phyloP scores from a whole-genome alignment of 1,140 invertebrate genomes.

The Nasonia giraulti region DNA sequence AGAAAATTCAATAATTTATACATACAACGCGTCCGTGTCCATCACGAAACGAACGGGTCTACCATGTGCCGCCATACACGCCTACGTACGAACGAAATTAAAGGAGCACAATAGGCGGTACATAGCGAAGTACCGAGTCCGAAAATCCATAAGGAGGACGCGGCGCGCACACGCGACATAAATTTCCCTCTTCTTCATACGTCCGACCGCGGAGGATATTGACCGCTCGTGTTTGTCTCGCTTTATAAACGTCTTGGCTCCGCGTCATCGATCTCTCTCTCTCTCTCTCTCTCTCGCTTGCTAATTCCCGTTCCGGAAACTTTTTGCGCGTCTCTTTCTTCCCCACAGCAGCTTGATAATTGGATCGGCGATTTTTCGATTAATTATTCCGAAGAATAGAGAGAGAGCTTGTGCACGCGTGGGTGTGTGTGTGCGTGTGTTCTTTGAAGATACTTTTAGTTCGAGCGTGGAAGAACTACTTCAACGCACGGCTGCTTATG shows the following conservation, averaged over 20 bases:
- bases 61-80: neutral
- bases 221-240: neutral
- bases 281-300: neutral
- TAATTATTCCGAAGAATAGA: no score
- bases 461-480: neutral
- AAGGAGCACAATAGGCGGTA: no score
- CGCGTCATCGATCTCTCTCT: conserved; percentile 9
- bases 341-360: neutral
- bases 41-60: neutral
- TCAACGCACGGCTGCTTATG: neutral
- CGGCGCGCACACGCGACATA: neutral
- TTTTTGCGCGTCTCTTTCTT: neutral
- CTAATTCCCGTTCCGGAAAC: neutral
- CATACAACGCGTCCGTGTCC: no score
- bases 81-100: no score
- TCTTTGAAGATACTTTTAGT: no score
- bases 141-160: conserved; percentile 9
- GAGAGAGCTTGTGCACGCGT: neutral
- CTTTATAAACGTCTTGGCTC: neutral
- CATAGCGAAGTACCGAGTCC: neutral
- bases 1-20: no score
- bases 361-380: neutral
- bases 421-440: no score
- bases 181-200: neutral
- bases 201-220: neutral